Conservation (phyloP, 2,888 invertebrate species). For the Dryococelus australis region DNA sequence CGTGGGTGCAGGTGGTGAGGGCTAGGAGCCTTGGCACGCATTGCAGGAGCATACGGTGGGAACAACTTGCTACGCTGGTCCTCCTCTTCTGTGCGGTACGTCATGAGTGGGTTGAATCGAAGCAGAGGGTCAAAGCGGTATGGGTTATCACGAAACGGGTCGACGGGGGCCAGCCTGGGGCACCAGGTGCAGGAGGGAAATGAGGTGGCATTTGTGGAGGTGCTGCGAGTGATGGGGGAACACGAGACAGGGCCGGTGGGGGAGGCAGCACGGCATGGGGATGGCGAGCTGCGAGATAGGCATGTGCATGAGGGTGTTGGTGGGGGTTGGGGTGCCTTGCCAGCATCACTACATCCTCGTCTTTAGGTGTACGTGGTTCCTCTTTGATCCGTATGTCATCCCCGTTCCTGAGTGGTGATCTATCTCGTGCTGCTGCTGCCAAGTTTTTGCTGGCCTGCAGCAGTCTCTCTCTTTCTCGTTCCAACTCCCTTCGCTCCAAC, state of each 20-base stretch:
- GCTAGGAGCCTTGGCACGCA: constrained; percentile 67
- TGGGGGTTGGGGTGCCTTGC: constrained; percentile 56
- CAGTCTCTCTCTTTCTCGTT: constrained; percentile 41
- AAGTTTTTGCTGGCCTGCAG: constrained; percentile 57
- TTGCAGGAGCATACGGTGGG: constrained; percentile 64
- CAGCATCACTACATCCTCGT: constrained; percentile 55
- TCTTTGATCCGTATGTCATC: constrained; percentile 69
- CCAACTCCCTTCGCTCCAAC: constrained; percentile 48
- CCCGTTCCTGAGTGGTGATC: constrained; percentile 77
- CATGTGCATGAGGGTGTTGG: constrained; percentile 57
- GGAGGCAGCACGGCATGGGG: constrained; percentile 35
- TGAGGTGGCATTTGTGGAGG: constrained; percentile 59
- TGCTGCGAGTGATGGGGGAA: constrained; percentile 59
- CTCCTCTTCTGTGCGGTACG: constrained; percentile 72
- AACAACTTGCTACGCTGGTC: constrained; percentile 77
- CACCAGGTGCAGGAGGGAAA: constrained; percentile 53
- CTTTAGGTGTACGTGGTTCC: constrained; percentile 61
- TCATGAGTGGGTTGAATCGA: constrained; percentile 81
- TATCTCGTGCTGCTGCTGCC: constrained; percentile 64
- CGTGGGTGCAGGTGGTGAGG: constrained; percentile 51
- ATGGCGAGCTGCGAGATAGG: constrained; percentile 41
- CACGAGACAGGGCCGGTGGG: constrained; percentile 52
- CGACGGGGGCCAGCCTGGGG: constrained; percentile 50
- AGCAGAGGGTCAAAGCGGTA: constrained; percentile 76
- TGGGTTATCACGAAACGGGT: constrained; percentile 68